Evolutionary conservation across 1,140 invertebrate genomes (phyloP).

Genomic region (Diabrotica undecimpunctata): DNA sequence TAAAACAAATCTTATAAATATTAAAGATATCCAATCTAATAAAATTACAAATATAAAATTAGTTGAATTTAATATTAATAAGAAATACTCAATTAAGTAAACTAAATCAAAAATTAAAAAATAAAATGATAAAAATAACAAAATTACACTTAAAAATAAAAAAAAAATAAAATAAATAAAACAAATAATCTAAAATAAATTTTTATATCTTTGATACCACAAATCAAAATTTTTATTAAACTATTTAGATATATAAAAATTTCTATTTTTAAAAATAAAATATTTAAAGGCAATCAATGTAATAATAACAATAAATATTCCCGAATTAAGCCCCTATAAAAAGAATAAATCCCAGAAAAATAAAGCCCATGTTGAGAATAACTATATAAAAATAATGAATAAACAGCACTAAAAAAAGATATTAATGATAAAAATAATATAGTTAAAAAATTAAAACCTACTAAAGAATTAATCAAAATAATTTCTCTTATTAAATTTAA

Average conservation of each 20-base stretch:
- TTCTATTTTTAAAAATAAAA: constrained; percentile 55
- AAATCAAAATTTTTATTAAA: constrained; percentile 61
- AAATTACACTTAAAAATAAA: constrained; percentile 45
- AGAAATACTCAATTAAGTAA: constrained; percentile 52
- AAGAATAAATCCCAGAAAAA: constrained; percentile 47
- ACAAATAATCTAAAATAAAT: constrained; percentile 53
- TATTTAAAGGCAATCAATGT: constrained; percentile 60
- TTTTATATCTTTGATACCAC: constrained; percentile 54
- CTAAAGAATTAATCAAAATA: constrained; percentile 56
- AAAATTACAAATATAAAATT: constrained; percentile 52
- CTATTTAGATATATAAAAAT: constrained; percentile 56
- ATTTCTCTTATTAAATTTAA: constrained; percentile 55
- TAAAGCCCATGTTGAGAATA: constrained; percentile 55
- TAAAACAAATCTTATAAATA: constrained; percentile 57
- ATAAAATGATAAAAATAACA: constrained; percentile 47
- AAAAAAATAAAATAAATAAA: constrained; percentile 57
- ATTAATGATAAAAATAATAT: constrained; percentile 52
- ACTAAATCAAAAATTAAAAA: constrained; percentile 50
- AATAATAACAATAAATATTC: constrained; percentile 59
- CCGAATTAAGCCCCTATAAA: constrained; percentile 45
- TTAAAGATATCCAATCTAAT: constrained; percentile 58
- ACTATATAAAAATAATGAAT: constrained; percentile 54
- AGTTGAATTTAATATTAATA: constrained; percentile 50
- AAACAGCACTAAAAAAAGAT: constrained; percentile 50
- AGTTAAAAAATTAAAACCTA: constrained; percentile 48